Evolutionary conservation across 1,140 invertebrate genomes (phyloP).

Genomic region (Scaptodrosophila lebanonensis): DNA sequence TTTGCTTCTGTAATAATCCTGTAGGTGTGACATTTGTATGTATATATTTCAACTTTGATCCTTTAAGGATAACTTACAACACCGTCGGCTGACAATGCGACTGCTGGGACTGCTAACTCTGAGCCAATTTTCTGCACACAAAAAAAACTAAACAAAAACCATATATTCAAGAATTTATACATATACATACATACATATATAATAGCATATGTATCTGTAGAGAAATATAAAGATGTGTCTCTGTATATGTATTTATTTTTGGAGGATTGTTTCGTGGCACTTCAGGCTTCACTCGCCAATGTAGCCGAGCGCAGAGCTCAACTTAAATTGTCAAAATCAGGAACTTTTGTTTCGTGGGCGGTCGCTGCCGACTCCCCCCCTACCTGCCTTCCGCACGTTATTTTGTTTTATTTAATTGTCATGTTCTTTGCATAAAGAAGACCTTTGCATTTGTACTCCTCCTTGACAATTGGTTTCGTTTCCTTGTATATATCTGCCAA

Average conservation of each 20-base stretch:
- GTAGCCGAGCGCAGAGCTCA: slow-evolving; percentile 29
- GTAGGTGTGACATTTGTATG: slow-evolving; percentile 65
- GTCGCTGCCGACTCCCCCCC: too few relatives aligned
- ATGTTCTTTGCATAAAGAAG: slow-evolving; percentile 50
- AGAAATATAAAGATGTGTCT: slow-evolving; percentile 26
- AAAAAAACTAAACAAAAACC: slow-evolving; percentile 41
- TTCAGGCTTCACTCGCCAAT: slow-evolving; percentile 26
- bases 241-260: slow-evolving; percentile 27
- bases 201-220: neutral
- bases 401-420: slow-evolving; percentile 63
- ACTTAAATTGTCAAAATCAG: slow-evolving; percentile 73
- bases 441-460: neutral
- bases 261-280: slow-evolving; percentile 12
- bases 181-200: slow-evolving; percentile 7
- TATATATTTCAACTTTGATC: slow-evolving; percentile 75
- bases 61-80: slow-evolving; percentile 58
- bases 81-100: slow-evolving; percentile 5
- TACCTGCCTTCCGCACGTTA: slow-evolving; percentile 22
- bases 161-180: slow-evolving; percentile 15
- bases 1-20: slow-evolving; percentile 53
- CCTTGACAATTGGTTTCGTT: too few relatives aligned
- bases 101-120: slow-evolving; percentile 19
- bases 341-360: slow-evolving; percentile 17
- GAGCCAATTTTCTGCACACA: slow-evolving; percentile 50
- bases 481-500: slow-evolving; percentile 15